phyloP scores from a whole-genome alignment of 2,888 invertebrate genomes.

The Orthonychiurus folsomi region DNA sequence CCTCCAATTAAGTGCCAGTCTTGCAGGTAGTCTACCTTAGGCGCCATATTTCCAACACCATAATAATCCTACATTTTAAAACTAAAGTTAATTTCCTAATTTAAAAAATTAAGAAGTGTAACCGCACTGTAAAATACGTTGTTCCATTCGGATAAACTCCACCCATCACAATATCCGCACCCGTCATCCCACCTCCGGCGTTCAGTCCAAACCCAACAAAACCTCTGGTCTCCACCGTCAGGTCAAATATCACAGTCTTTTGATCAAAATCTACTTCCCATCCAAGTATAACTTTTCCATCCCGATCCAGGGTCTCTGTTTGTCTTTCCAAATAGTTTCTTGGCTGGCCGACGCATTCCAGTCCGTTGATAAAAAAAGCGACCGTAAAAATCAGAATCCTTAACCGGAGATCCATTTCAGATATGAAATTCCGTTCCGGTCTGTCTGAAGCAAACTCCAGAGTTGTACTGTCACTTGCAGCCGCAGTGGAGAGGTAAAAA shows the following conservation, averaged over 20 bases:
- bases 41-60: neutral
- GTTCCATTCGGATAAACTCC: constrained; percentile 31
- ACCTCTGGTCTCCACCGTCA: constrained; percentile 28
- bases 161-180: constrained; percentile 29
- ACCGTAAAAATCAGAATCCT: no score
- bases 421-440: no score
- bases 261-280: constrained; percentile 28
- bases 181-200: constrained; percentile 30
- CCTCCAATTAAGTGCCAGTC: neutral
- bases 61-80: constrained; percentile 3
- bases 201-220: constrained; percentile 33
- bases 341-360: no score
- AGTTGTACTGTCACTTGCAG: no score
- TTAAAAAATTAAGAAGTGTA: no score
- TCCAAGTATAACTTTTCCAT: constrained; percentile 29
- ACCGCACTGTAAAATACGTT: constrained; percentile 31
- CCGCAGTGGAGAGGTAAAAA: no score
- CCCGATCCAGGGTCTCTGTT: constrained; percentile 25
- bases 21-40: neutral
- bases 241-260: constrained; percentile 25
- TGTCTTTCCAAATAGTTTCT: constrained; percentile 14
- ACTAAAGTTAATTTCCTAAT: neutral
- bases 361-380: no score
- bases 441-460: no score
- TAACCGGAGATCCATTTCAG: no score